A percentile compares a stretch with the other conserved stretches of the same genome.
These are phyloP conservation scores for Myiopsitta monachus DNA, from an alignment of 2,113 vertebrate genomes.

Conservation along the genomic window DNA sequence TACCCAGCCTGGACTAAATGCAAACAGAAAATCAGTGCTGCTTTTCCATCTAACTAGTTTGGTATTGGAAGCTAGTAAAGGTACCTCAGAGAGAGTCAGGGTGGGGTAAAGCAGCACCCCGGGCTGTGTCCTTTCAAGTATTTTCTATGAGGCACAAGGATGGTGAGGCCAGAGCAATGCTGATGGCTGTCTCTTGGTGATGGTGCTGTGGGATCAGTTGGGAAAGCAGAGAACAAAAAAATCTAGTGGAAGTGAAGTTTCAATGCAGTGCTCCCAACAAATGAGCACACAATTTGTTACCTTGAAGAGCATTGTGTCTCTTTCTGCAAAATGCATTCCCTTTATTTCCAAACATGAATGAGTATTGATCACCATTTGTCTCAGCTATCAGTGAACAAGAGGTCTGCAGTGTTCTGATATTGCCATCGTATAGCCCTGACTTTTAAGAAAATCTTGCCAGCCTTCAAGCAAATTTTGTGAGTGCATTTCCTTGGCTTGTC, in stretches of 20 bases:
- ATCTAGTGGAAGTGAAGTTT: background rate
- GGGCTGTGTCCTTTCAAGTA: background rate
- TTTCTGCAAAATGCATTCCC: background rate
- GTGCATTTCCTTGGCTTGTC: background rate
- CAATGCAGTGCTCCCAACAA: background rate
- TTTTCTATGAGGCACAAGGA: background rate
- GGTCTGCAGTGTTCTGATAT: background rate
- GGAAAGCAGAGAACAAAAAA: background rate
- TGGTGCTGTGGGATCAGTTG: background rate
- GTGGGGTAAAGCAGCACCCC: background rate
- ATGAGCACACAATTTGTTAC: background rate
- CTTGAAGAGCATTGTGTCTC: fast-evolving
- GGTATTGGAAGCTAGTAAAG: background rate
- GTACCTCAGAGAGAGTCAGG: background rate
- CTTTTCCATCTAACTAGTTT: background rate
- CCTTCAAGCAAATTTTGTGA: background rate
- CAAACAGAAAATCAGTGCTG: background rate
- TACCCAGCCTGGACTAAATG: background rate
- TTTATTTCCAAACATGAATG: background rate
- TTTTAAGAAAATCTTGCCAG: background rate
- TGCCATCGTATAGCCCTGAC: background rate
- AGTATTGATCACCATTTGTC: background rate
- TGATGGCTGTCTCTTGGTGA: background rate
- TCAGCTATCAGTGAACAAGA: background rate
- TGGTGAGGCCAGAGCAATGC: background rate